Conservation (phyloP, 2,797 vertebrate species). For the Myotis planiceps region DNA sequence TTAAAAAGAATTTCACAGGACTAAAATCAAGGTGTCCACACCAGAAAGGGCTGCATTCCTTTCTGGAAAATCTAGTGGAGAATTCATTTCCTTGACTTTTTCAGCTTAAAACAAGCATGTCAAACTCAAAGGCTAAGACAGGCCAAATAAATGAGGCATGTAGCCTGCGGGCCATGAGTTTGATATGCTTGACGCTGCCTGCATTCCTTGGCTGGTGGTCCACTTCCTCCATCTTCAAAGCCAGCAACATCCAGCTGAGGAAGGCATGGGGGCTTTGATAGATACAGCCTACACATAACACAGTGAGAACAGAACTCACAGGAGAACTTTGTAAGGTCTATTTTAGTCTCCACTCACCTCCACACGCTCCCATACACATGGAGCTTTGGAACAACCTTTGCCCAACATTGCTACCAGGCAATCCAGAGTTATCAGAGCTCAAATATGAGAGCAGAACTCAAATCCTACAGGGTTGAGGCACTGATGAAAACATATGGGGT, state of each 20-base stretch:
- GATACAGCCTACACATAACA: background rate
- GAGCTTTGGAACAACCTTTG: background rate
- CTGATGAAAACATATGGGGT: background rate
- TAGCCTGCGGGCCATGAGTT: rapidly evolving
- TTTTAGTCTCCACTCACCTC: background rate
- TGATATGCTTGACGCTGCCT: background rate
- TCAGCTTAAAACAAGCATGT: background rate
- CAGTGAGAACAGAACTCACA: background rate
- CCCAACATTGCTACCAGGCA: background rate
- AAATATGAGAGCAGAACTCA: background rate
- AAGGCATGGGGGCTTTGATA: background rate
- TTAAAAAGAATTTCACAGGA: background rate
- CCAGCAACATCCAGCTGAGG: background rate
- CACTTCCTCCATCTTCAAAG: background rate
- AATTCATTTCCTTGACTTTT: background rate
- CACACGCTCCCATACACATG: background rate
- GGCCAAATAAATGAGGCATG: no score
- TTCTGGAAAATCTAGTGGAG: background rate
- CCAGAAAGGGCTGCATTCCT: background rate
- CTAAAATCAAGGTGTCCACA: background rate
- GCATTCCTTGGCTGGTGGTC: background rate
- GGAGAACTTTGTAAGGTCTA: background rate
- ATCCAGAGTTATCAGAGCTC: background rate
- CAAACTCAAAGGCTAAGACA: no score
- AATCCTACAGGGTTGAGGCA: background rate